Percentiles rank a stretch among this genome's conserved stretches.
These are phyloP conservation scores for Megalops cyprinoides DNA, from an alignment of 2,797 vertebrate genomes.

Conservation along the genomic window DNA sequence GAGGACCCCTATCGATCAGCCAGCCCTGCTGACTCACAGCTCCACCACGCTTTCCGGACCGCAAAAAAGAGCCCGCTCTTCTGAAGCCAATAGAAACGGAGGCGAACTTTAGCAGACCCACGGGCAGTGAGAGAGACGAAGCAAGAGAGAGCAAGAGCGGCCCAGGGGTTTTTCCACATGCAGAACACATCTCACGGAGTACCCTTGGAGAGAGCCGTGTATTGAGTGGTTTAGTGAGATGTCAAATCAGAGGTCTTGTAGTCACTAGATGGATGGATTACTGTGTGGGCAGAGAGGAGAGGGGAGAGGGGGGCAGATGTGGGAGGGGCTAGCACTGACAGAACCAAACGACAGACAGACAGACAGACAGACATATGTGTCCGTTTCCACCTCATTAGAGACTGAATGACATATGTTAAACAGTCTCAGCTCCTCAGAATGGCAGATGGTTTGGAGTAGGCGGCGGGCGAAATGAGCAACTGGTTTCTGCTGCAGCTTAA, in stretches of 20 bases:
- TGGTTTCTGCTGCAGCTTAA: too few relatives aligned
- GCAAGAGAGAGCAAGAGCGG: background rate
- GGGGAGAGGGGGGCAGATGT: background rate
- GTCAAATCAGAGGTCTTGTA: background rate
- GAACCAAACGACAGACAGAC: background rate
- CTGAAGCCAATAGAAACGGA: background rate
- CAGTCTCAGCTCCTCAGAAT: background rate
- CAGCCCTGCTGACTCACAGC: slow-evolving; percentile 9
- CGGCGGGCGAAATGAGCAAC: too few relatives aligned
- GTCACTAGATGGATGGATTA: background rate
- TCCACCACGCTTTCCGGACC: background rate
- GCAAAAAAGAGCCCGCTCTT: background rate
- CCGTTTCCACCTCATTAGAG: background rate
- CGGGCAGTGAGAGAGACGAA: background rate
- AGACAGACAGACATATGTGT: background rate
- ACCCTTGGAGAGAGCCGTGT: background rate
- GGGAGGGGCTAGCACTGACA: too few relatives aligned
- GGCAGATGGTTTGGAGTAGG: background rate
- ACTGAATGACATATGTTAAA: background rate
- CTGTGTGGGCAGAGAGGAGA: too few relatives aligned
- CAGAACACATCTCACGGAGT: background rate
- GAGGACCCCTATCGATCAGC: slow-evolving; percentile 27
- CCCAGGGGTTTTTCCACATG: background rate
- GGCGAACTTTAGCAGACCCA: background rate
- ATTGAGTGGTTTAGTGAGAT: background rate